A percentile compares a stretch with the other conserved stretches of the same genome.
phyloP scores from a whole-genome alignment of 2,113 vertebrate species.

The Cranoglanis bouderius region DNA sequence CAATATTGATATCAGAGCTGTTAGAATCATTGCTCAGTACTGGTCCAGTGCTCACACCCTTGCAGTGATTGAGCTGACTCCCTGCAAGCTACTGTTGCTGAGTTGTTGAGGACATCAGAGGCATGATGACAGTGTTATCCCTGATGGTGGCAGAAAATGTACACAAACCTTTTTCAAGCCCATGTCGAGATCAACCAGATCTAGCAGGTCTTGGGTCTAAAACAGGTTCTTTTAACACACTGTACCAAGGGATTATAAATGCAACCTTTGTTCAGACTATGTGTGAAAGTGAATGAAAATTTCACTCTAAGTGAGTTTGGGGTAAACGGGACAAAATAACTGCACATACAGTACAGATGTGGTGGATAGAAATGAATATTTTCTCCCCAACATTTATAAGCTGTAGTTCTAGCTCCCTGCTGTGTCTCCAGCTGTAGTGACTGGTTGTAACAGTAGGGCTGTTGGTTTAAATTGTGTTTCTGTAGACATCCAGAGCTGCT shows the following conservation, averaged over 20 bases:
- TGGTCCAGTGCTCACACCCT: neutral
- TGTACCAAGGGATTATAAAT: neutral
- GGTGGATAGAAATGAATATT: neutral
- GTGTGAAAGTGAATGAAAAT: neutral
- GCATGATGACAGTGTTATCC: neutral
- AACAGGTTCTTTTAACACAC: neutral
- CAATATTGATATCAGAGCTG: neutral
- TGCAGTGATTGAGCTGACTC: neutral
- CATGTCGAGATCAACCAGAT: neutral
- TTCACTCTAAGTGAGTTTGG: neutral
- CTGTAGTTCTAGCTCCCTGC: neutral
- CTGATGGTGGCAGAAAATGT: neutral
- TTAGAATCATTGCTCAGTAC: neutral
- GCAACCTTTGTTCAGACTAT: neutral
- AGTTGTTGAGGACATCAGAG: neutral
- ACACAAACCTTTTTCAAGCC: neutral
- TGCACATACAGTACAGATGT: too few species aligned
- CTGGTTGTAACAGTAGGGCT: neutral
- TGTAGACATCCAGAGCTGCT: constrained; percentile 1
- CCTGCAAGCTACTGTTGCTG: neutral
- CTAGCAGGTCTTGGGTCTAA: neutral
- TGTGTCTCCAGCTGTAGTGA: neutral
- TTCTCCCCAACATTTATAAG: neutral
- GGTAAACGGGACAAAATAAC: neutral
- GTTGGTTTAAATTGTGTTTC: neutral